Base-by-base conservation (phyloP, 2,797 vertebrate species). In the Acipenser oxyrinchus region DNA sequence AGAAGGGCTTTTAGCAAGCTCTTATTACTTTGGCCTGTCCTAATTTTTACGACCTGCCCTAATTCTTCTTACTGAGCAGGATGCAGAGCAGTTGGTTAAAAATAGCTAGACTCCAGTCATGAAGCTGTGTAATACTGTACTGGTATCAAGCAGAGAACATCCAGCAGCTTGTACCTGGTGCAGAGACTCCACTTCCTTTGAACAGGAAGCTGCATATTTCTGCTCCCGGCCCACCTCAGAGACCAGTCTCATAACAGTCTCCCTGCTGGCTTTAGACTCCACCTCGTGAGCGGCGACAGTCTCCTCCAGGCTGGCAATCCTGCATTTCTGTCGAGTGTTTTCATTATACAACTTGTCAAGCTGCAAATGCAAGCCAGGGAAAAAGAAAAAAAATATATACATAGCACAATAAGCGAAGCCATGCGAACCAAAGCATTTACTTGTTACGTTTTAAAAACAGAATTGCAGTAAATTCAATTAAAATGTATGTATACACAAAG, bases 251-350 rank as follows among this genome's bases (percentile, higher is more conserved):
- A 86, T 75, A 68, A 93, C 87, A 0, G 89, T 96, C 79, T 93
- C 93, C 75, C 93, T 91, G 73, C 86, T 92, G 74, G 91, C 90
- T 84, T 90, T 93, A 71, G 91, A 90, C 67, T 97, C 94, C 81
- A 94, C 77, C 78, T 97, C 92, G 79, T 90, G 87, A 74, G 87
- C 82, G 66, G 69, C 84, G 49, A 89, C 57, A 58, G 82, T 82
- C 79, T 93, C 92, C 82, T 93, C 90, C 77, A 95, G 74, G 74
- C 85, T 78, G 60, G 70, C 66, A 11, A 91, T 72, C 52, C 83
- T 86, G 71, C 80, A 82, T 85, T 76, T 91, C 59, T 91, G 67
- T 48, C 72, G 67, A 57, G 81, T 62, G 59, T 81, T 89, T 76
- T 94, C 92, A 65, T 88, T 76, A 68, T 59, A 75, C 68, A 88